Conservation (phyloP, 1,140 invertebrate genomes). For the Lycorma delicatula region DNA sequence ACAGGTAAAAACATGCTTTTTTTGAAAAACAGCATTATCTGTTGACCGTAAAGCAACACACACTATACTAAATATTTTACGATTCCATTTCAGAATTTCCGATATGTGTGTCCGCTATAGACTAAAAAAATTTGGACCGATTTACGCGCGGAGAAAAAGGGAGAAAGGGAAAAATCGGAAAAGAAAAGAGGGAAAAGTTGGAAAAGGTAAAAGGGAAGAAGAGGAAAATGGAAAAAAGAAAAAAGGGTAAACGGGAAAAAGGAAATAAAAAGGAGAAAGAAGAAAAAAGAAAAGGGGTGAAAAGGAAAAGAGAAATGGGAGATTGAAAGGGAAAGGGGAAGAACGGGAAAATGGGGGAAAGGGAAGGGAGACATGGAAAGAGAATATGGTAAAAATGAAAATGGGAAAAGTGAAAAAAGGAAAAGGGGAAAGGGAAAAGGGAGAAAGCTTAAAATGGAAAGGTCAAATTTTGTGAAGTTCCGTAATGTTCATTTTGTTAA, state of each 20-base stretch:
- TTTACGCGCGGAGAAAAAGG: no score
- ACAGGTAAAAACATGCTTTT: no score
- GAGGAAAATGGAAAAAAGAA: neutral
- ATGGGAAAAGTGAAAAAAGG: neutral
- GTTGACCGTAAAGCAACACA: no score
- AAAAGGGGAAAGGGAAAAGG: neutral
- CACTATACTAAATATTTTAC: no score
- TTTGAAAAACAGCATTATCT: no score
- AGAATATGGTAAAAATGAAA: neutral
- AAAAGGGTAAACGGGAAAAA: neutral
- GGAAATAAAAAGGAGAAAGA: neutral
- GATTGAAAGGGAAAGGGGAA: neutral
- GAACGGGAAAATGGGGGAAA: neutral
- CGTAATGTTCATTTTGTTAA: no score
- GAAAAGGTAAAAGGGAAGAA: neutral
- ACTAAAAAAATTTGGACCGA: no score
- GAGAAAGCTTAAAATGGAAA: no score
- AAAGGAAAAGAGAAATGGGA: neutral
- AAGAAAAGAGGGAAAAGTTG: neutral
- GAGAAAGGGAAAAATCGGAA: neutral
- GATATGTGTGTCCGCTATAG: no score
- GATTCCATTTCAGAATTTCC: no score
- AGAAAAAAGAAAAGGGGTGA: neutral
- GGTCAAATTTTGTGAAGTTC: no score
- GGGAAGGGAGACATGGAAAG: neutral